Percentiles rank a stretch among this genome's conserved stretches.
Evolutionary conservation across 2,888 invertebrate genomes (phyloP).

Genomic region (Patella pellucida): DNA sequence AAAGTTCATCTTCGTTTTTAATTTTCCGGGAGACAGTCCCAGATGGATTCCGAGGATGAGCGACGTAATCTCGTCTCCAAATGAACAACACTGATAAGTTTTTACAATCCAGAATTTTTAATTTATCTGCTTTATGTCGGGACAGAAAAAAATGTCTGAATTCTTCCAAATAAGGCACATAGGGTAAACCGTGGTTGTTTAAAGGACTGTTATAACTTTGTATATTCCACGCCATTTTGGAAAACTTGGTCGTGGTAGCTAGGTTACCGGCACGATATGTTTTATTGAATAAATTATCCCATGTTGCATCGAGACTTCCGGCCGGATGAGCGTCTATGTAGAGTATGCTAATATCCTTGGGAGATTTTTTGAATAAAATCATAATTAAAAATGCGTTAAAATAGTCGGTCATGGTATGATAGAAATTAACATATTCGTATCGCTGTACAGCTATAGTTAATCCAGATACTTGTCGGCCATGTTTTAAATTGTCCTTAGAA

Average conservation of each 20-base stretch:
- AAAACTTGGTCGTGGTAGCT: slow-evolving; percentile 39
- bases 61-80: slow-evolving; percentile 68
- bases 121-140: slow-evolving; percentile 36
- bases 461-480: slow-evolving; percentile 12
- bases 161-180: slow-evolving; percentile 58
- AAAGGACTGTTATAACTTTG: slow-evolving; percentile 65
- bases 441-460: slow-evolving; percentile 57
- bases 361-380: slow-evolving; percentile 43
- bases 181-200: slow-evolving; percentile 45
- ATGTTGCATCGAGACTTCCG: slow-evolving; percentile 60
- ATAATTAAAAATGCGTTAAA: slow-evolving; percentile 60
- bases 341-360: slow-evolving; percentile 55
- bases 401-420: slow-evolving; percentile 64
- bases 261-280: slow-evolving; percentile 51
- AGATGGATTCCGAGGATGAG: slow-evolving; percentile 67
- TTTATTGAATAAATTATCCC: slow-evolving; percentile 63
- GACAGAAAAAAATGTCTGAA: slow-evolving; percentile 63
- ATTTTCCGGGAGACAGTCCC: slow-evolving; percentile 66
- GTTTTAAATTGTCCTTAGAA: background rate
- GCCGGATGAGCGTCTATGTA: slow-evolving; percentile 66
- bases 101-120: slow-evolving; percentile 48
- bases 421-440: slow-evolving; percentile 64
- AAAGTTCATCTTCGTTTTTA: slow-evolving; percentile 65
- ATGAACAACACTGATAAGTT: slow-evolving; percentile 60
- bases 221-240: slow-evolving; percentile 58